Evolutionary conservation across 2,888 invertebrate species (phyloP), one percentile per base, ranked within the genome.

Genomic region (Polymixis flavicincta): DNA sequence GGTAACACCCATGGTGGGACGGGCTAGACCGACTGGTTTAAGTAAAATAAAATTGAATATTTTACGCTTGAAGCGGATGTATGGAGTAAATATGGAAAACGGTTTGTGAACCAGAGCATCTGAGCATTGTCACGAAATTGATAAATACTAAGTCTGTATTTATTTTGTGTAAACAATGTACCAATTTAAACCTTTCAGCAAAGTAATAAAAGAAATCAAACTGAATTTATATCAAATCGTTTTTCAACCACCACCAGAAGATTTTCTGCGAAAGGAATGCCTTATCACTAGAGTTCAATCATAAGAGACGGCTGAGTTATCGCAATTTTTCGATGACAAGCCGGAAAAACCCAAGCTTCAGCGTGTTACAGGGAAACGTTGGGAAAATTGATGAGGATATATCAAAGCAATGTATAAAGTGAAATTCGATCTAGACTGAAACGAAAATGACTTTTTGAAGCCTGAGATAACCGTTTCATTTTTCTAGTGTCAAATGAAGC

Each of bases 291-390:
- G 54, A 69, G 37, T 64, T 64, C 37, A 76, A 76, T 79, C 52
- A 42, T 63, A 54, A 0, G 19, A 42, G 63, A 42, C 57, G 45
- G 59, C 63, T 8, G 50, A 45, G 54, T 65, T 81, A 81, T 68
- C 19, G 45, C 28, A 63, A 76, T 69, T 76, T 63, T 69, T 64
- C 42, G 76, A 81, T 76, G 82, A 69, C 69, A 64, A 50, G 57
- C 28, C 48, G 52, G 76, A 57, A 79, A 81, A 79, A 4, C 52
- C 28, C 52, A 25, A 42, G 13, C 14, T 64, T 57, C 63, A 48
- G 69, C 52, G 19, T 48, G 37, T 76, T 64, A 32, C 17, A 54
- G 13, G 8, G 25, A 64, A 76, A 54, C 37, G 32, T 55, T 25
- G 28, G 22, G 22, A 54, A 78, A 68, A 76, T 81, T 69, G 57